Conservation (phyloP, 2,113 vertebrate species). For the Nycticebus coucang region DNA sequence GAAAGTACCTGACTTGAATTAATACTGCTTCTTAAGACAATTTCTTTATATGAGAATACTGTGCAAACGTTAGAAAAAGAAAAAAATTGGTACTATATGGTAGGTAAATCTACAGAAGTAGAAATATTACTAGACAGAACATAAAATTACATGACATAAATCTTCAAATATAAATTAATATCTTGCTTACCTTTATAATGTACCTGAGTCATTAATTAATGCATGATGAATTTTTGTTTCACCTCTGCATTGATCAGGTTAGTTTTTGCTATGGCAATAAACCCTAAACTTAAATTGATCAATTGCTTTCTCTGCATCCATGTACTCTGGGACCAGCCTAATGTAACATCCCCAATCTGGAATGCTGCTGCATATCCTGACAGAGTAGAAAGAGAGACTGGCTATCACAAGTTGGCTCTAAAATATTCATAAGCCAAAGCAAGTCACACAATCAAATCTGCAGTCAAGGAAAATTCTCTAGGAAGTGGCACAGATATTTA, state of each 20-base stretch:
- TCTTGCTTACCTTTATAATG: neutral
- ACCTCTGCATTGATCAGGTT: neutral
- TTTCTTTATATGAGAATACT: neutral
- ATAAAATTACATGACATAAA: neutral
- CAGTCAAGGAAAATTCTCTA: neutral
- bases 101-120: neutral
- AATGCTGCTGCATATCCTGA: neutral
- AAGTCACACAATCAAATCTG: neutral
- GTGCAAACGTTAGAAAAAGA: neutral
- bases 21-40: neutral
- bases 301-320: neutral
- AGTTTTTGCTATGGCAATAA: neutral
- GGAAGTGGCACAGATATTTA: neutral
- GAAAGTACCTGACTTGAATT: neutral
- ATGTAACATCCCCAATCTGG: neutral
- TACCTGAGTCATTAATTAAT: neutral
- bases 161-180: neutral
- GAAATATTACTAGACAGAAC: neutral
- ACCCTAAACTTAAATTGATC: neutral
- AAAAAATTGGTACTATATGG: rapidly evolving
- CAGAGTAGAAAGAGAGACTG: neutral
- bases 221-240: neutral
- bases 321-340: neutral
- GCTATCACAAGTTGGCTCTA: neutral
- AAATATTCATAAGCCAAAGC: neutral